Base-by-base conservation (phyloP, 2,797 vertebrate species). In the Acanthiza pusilla region DNA sequence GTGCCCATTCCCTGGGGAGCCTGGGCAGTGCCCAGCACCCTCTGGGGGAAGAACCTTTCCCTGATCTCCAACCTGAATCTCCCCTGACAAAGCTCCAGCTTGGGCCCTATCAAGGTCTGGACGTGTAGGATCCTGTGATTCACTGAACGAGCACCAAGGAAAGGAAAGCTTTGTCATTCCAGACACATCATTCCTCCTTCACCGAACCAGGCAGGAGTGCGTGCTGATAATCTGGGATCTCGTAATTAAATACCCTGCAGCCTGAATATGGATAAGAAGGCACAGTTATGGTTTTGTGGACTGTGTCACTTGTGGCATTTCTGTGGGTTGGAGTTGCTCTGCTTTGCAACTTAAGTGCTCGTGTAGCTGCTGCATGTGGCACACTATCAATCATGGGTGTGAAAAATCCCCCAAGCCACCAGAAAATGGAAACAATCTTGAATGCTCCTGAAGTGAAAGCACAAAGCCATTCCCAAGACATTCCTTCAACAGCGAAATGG, bases 211-310 rank as follows among this genome's bases (percentile, higher is more conserved):
- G 93, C 81, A 93, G 81, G 78, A 92, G 77, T 5, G 2, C 0
- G 2, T 84, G 85, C 87, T 88, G 85, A 85, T 94, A 87, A 88
- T 79, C 91, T 87, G 85, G 81, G 82, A 94, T 89, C 93, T 91
- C 0, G 1, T 89, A 91, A 92, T 94, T 92, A 96, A 94, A 95
- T 62, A 91, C 89, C 93, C 85, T 85, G 89, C 93, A 94, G 89
- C 85, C 85, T 92, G 74, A 78, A 75, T 91, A 68, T 43, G 87
- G 53, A 62, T 65, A 81, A 62, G 71, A 61, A 87, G 61, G 72
- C 43, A 62, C 68, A 71, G 90, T 50, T 77, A 57, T 3, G 47
- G 85, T 45, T 67, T 62, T 5, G 5, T 67, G 91, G 88, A 43
- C 79, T 78, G 23, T 85, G 85, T 83, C 83, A 91, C 75, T 85